Evolutionary conservation across 2,888 invertebrate species (phyloP), one percentile per base, ranked within the genome.

Genomic region (Amphipoea lucens): DNA sequence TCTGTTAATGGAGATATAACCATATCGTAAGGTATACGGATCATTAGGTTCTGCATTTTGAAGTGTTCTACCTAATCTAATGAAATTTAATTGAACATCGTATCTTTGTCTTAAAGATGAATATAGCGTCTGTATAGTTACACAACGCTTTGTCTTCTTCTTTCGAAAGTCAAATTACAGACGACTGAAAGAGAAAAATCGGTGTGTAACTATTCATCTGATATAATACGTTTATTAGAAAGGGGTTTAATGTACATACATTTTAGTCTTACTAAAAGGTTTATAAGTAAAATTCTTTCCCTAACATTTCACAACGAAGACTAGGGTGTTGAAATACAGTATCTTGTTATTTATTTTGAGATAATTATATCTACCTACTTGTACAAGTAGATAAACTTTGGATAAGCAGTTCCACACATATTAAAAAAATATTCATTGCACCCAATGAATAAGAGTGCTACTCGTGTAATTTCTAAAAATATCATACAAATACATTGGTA

Each of bases 1-100:
- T 66, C 40, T 77, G 36, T 67, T 62, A 54, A 74, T 75, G 29
- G 14, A 29, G 51, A 63, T 20, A 73, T 45, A 74, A 83, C 81
- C n/a, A 68, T 68, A 67, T 57, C 11, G 45, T 48, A n/a, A 57
- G 6, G 48, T 11, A 42, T 60, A 42, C 11, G 20, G 45, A 36
- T 51, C 12, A 36, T 42, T 40, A 70, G 0, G 14, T 68, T 29
- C n/a, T 29, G 71, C 71, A 66, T 67, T 67, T 42, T 42, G 5
- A 36, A 36, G 4, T 23, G 23, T 14, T 14, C 7, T 3, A 29
- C 29, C 29, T 29, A 29, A 42, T 14, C 12, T 36, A 69, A 12
- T 36, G 1, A 36, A 20, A 69, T 48, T 48, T 12, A 12, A 62
- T 11, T 62, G 3, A 40, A 23, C 5, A 60, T 14, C 20, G n/a